Percentiles rank a stretch among this genome's conserved stretches.
These are phyloP conservation scores for Drosophila sp. DNA, from an alignment of 1,140 invertebrate genomes.

Conservation along the genomic window DNA sequence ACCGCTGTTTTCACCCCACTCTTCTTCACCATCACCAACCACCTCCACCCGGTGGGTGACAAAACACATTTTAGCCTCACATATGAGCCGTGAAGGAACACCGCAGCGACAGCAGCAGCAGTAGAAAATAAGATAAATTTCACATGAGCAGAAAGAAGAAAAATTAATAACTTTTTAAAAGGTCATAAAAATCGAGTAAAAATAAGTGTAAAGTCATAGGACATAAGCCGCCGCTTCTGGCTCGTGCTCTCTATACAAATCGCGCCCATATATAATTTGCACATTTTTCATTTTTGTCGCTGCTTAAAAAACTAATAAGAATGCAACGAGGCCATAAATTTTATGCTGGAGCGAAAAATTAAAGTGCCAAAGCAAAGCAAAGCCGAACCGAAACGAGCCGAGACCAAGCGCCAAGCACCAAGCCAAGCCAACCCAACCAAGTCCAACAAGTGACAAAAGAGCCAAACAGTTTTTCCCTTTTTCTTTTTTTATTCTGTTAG, in stretches of 20 bases:
- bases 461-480: conserved; percentile 27
- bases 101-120: conserved; percentile 14
- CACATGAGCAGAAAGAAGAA: conserved; percentile 23
- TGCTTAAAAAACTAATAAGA: conserved; percentile 44
- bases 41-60: background rate
- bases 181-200: conserved; percentile 25
- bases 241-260: conserved; percentile 16
- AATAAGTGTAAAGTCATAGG: conserved; percentile 15
- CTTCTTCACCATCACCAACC: background rate
- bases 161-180: conserved; percentile 46
- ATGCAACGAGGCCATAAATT: conserved; percentile 37
- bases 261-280: conserved; percentile 32
- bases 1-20: conserved; percentile 9
- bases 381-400: conserved; percentile 29
- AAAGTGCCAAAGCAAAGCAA: conserved; percentile 39
- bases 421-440: conserved; percentile 22
- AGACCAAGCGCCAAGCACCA: conserved; percentile 16
- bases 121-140: conserved; percentile 47
- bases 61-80: conserved; percentile 9
- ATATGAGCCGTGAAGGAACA: conserved; percentile 8
- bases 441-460: conserved; percentile 62
- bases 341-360: conserved; percentile 37
- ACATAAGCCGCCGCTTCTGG: conserved; percentile 15
- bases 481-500: background rate
- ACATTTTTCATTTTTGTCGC: conserved; percentile 32